Percentiles rank a stretch among this genome's conserved stretches.
phyloP scores from a whole-genome alignment of 2,888 invertebrate species.

The Clepsis dumicolana region DNA sequence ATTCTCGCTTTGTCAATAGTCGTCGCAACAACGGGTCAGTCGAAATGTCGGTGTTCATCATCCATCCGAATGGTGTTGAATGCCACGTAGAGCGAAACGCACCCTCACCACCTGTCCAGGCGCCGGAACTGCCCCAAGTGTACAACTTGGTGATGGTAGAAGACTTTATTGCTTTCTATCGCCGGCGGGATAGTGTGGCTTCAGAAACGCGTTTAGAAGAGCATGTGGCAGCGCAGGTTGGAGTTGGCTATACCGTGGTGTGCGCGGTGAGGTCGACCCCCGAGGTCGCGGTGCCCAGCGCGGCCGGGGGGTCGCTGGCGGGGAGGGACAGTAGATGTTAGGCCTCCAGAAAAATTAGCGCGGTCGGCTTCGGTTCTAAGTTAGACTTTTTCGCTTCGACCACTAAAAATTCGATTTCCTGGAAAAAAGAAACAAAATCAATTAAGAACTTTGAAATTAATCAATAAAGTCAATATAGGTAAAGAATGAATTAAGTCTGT shows the following conservation, averaged over 20 bases:
- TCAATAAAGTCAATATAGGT: too few species aligned
- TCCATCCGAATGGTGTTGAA: conserved; percentile 51
- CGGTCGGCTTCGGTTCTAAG: conserved; percentile 96
- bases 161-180: conserved; percentile 14
- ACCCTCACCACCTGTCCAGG: conserved; percentile 32
- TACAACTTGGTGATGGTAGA: not conserved
- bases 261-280: conserved; percentile 88
- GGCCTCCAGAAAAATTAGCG: conserved; percentile 96
- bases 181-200: conserved; percentile 41
- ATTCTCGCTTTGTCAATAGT: conserved; percentile 61
- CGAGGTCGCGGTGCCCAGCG: conserved; percentile 87
- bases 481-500: too few species aligned
- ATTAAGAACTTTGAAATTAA: not conserved
- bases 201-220: conserved; percentile 71
- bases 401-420: conserved; percentile 97
- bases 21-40: conserved; percentile 67
- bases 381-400: conserved; percentile 97
- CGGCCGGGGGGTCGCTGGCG: conserved; percentile 91
- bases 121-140: conserved; percentile 40
- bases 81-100: conserved; percentile 66
- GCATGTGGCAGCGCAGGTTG: conserved; percentile 87
- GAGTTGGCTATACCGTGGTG: conserved; percentile 87
- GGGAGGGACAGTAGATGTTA: conserved; percentile 96
- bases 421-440: conserved; percentile 55
- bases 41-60: conserved; percentile 57